Evolutionary conservation across 2,113 vertebrate species (phyloP), one percentile per base, ranked within the genome.

Genomic region (Pristiophorus japonicus): DNA sequence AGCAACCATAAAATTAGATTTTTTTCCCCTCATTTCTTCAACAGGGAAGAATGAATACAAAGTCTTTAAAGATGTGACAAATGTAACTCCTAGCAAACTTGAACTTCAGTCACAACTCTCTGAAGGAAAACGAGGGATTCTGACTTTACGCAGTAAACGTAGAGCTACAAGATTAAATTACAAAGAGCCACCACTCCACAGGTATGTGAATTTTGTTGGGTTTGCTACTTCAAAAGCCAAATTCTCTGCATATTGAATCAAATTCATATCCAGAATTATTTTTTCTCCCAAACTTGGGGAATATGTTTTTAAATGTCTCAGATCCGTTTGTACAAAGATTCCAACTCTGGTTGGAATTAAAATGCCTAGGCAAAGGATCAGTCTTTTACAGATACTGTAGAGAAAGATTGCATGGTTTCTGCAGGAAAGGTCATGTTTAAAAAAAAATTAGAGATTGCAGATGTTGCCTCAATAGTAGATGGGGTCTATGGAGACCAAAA

Each of bases 101-200:
- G 1, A 0, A 0, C 42, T 20, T 94, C 63, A 66, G 91, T 94
- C 22, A 45, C n/a, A 67, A 24, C 62, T 67, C 34, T n/a, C 14
- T 63, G 14, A 92, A 59, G 59, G 12, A 38, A 92, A 92, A 3
- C 55, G n/a, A 30, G 22, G 0, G 3, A 38, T 81, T 65, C 4
- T 0, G 8, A 14, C 4, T 55, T 16, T 62, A 18, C 90, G 27
- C 5, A 96, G 95, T 45, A 95, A 90, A 91, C 96, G 88, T 22
- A 95, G 0, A 63, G 95, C 92, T 2, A 95, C 63, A 65, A 16
- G 7, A 75, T 0, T 51, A 88, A 96, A 95, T 96, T 97, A 97
- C 18, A 42, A 95, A 90, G 97, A 97, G 87, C 97, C 97, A 12
- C n/a, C 18, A 24, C 1, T 97, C 8, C 95, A 63, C 0, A 96